Percentiles rank a stretch among this genome's conserved stretches.
Evolutionary conservation across 2,113 vertebrate genomes (phyloP).

Genomic region (Nymphicus hollandicus): DNA sequence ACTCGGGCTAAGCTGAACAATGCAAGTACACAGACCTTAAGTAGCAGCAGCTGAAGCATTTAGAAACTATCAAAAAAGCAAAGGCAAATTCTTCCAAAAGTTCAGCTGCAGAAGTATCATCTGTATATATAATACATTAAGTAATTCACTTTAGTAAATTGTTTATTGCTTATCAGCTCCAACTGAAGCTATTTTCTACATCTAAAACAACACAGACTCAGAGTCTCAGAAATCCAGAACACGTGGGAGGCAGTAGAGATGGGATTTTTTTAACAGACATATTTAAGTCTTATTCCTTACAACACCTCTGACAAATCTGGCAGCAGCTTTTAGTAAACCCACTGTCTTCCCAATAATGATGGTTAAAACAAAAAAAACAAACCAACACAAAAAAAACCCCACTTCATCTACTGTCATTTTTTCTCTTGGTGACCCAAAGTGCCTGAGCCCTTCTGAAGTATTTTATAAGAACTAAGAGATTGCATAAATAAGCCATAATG

Average conservation of each 20-base stretch:
- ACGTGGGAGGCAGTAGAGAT: background rate
- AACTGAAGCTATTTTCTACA: background rate
- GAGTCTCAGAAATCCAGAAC: background rate
- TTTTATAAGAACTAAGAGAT: background rate
- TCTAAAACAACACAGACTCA: background rate
- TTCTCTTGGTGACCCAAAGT: background rate
- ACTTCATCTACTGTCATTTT: background rate
- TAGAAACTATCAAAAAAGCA: background rate
- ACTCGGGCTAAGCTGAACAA: background rate
- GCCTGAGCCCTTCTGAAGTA: background rate
- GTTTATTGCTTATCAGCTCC: background rate
- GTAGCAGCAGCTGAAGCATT: background rate
- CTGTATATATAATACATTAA: background rate
- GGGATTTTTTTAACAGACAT: background rate
- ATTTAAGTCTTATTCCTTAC: background rate
- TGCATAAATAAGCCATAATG: background rate
- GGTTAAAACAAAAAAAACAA: background rate
- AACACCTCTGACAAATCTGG: background rate
- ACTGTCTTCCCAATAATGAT: background rate
- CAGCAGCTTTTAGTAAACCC: background rate
- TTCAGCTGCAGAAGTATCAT: background rate
- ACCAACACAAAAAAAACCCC: background rate
- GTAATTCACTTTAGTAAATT: background rate
- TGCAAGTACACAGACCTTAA: background rate
- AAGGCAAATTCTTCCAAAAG: background rate